A percentile compares a stretch with the other conserved stretches of the same genome.
These are phyloP conservation scores for Tapirus terrestris DNA, from an alignment of 2,113 vertebrate species.

Conservation along the genomic window DNA sequence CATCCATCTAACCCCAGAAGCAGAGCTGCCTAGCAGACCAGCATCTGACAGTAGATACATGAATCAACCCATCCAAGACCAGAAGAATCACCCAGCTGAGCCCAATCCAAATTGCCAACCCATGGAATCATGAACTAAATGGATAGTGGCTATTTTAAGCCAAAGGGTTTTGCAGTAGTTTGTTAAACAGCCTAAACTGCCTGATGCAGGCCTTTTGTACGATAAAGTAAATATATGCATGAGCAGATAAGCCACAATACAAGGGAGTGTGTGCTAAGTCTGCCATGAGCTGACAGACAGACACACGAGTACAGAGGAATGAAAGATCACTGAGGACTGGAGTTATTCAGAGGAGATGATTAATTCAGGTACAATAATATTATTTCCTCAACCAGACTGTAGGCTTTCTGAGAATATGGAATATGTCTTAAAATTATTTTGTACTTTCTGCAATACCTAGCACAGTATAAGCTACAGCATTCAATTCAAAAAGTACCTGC, in stretches of 20 bases:
- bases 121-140: not conserved
- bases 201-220: not conserved
- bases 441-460: not conserved
- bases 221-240: not conserved
- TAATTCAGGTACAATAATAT: not conserved
- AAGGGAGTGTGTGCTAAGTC: not conserved
- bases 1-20: not conserved
- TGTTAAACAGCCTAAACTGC: not conserved
- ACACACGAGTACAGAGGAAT: not conserved
- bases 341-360: not conserved
- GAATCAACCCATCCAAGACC: not conserved
- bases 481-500: not conserved
- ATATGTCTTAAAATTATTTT: not conserved
- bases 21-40: not conserved
- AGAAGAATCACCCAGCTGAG: constrained; percentile 10
- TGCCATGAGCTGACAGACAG: not conserved
- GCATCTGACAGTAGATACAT: not conserved
- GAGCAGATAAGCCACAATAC: not conserved
- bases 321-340: not conserved
- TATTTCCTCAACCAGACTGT: not conserved
- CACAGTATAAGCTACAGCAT: not conserved
- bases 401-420: not conserved
- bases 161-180: not conserved
- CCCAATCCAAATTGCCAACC: not conserved
- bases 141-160: not conserved